Evolutionary conservation across 2,888 invertebrate genomes (phyloP), one percentile per base, ranked within the genome.

Genomic region (Eupeodes latifasciatus): DNA sequence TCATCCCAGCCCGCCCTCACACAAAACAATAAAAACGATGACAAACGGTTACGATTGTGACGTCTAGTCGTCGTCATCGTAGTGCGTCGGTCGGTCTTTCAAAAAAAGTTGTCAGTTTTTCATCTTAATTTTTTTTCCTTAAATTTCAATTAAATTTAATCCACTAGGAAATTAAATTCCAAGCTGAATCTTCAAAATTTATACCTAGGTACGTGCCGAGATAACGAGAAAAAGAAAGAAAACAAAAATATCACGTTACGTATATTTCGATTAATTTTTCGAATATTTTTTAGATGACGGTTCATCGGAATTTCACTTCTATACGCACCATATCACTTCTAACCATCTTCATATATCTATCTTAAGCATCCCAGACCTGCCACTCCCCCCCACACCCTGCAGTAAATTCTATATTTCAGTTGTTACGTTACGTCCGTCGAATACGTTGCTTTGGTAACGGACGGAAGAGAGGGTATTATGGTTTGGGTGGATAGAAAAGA

Each of bases 131-230:
- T 40, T 27, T 40, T 55, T 44, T 57, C 49, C 72, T 82, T 19
- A 57, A 79, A 69, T 69, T 79, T 75, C 78, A 81, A 74, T 85
- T 85, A 62, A 72, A 78, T 74, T 81, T 69, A 55, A 78, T 78
- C 69, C 62, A 57, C 62, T 64, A 69, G 78, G 75, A 79, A 75
- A 81, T 82, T 82, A 57, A 82, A 86, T 64, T 79, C 72, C 51
- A 78, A 78, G 66, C 14, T 78, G 61, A 51, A 27, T 34, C 57
- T 66, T 51, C 27, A 57, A 36, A 27, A 47, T 19, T 16, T n/a
- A 61, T 40, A 69, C 10, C 11, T 53, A 69, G 5, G 16, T 53
- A 69, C 10, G 16, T 53, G 11, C 16, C 49, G 49, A 0, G 2
- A 34, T 34, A 27, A 71, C 51, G 34, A 3, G 27, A 27, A 3